A percentile compares a stretch with the other conserved stretches of the same genome.
These are phyloP conservation scores for Formica aserva DNA, from an alignment of 2,888 invertebrate species.

Conservation along the genomic window DNA sequence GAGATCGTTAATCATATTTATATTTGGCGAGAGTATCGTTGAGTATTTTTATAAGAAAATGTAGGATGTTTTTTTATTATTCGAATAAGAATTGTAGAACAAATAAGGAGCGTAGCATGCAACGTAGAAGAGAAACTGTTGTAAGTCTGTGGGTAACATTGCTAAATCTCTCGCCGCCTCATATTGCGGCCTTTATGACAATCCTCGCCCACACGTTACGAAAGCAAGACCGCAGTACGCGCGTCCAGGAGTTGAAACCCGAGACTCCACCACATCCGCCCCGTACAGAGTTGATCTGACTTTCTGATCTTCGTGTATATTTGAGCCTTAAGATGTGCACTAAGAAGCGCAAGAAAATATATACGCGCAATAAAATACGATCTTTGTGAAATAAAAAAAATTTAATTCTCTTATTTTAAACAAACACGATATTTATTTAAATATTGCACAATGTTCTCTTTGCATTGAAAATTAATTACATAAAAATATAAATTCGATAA, in stretches of 20 bases:
- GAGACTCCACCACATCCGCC: conserved; percentile 33
- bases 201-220: conserved; percentile 52
- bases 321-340: not conserved
- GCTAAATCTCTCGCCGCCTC: conserved; percentile 43
- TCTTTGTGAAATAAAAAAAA: not conserved
- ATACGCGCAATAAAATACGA: not conserved
- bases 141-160: conserved; percentile 26
- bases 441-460: not conserved
- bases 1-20: not conserved
- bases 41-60: not conserved
- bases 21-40: not conserved
- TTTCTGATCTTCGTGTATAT: conserved; percentile 41
- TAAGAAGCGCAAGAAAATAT: conserved; percentile 5
- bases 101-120: not conserved
- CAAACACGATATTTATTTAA: not conserved
- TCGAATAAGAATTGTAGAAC: not conserved
- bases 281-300: conserved; percentile 34
- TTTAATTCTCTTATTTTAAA: not conserved
- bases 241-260: conserved; percentile 48
- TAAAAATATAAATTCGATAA: not conserved
- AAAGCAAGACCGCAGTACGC: conserved; percentile 47
- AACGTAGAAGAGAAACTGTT: not conserved
- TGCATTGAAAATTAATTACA: not conserved
- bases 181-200: conserved; percentile 51
- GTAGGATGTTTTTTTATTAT: not conserved